Base-by-base conservation (phyloP, 2,113 vertebrate genomes). In the Hirundichthys speculiger region DNA sequence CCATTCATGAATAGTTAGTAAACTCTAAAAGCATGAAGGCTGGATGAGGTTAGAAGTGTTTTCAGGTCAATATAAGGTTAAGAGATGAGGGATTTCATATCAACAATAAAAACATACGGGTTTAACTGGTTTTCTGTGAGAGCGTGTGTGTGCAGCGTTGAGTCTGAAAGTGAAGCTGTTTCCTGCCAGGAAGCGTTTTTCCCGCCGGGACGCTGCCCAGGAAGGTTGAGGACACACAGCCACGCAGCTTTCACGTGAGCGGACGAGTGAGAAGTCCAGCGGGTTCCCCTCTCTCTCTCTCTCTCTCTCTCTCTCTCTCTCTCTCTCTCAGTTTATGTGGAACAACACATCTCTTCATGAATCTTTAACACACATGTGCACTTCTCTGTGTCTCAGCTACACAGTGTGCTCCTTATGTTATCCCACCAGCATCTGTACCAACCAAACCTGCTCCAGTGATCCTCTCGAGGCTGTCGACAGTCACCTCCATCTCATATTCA, bases 151-250 rank as follows among this genome's bases (percentile, higher is more conserved):
- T 9, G 30, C 30, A 34, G 30, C 6, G 9, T 10, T 34, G 30
- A 34, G 30, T 34, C 19, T 67, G 68, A 67, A 58, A 67, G 40
- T 16, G 20, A 54, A 38, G 4, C 47, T 20, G 2, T 20, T 79
- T 79, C 69, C 76, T 64, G 69, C 0, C 69, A 73, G 69, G 76
- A 78, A 68, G 52, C 20, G 12, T 45, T 48, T 11, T 21, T 34
- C 60, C 49, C 48, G 7, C 53, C 20, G 53, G 53, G 30, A 46
- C 49, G 11, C 30, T 34, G 34, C 34, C 34, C 51, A 22, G 42
- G 58, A 42, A 50, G 54, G 7, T 18, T 38, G 27, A 30, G 43
- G 16, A n/a, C 75, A 76, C 49, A 58, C 11, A 63, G 43, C 47
- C 49, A 64, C 41, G 51, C 19, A 56, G 57, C 30, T 47, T 70